Percentiles rank a stretch among this genome's conserved stretches.
Conservation (phyloP, 2,888 invertebrate genomes). For the Linnaemya vulpina region DNA sequence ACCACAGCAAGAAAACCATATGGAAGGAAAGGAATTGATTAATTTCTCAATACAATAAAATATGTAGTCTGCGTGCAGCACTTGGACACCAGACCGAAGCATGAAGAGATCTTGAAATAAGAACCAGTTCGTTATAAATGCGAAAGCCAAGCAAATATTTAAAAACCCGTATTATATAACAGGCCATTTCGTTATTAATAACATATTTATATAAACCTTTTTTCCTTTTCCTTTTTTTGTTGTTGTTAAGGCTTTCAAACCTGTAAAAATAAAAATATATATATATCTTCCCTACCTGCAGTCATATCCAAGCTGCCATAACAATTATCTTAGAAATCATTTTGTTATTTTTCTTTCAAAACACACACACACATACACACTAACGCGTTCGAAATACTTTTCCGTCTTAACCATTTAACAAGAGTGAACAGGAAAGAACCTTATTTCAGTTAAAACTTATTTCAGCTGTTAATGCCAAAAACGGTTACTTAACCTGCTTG, state of each 20-base stretch:
- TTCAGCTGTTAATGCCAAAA: conserved; percentile 53
- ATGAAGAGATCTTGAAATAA: background rate
- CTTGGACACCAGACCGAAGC: conserved; percentile 1
- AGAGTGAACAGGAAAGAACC: conserved; percentile 33
- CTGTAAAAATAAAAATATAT: conserved; percentile 16
- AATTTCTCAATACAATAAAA: conserved; percentile 27
- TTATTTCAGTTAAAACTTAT: conserved; percentile 13
- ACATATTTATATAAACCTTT: conserved; percentile 11
- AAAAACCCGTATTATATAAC: conserved; percentile 28
- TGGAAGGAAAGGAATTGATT: conserved; percentile 58
- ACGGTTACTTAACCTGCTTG: conserved; percentile 73
- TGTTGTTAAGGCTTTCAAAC: background rate
- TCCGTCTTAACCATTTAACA: background rate
- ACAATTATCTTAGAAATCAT: conserved; percentile 58
- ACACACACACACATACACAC: background rate
- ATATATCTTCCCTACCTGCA: background rate
- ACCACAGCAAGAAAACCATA: conserved; percentile 28
- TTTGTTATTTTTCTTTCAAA: background rate
- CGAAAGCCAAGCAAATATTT: conserved; percentile 16
- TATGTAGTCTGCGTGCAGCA: background rate
- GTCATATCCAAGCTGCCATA: conserved; percentile 51
- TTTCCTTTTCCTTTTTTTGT: background rate
- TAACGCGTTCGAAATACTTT: background rate
- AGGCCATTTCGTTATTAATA: conserved; percentile 46
- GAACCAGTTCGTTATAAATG: conserved; percentile 34